A percentile compares a stretch with the other conserved stretches of the same genome.
These are phyloP conservation scores for Palythoa grandis DNA, from an alignment of 92 coral and sea anemone genomes.

Conservation along the genomic window DNA sequence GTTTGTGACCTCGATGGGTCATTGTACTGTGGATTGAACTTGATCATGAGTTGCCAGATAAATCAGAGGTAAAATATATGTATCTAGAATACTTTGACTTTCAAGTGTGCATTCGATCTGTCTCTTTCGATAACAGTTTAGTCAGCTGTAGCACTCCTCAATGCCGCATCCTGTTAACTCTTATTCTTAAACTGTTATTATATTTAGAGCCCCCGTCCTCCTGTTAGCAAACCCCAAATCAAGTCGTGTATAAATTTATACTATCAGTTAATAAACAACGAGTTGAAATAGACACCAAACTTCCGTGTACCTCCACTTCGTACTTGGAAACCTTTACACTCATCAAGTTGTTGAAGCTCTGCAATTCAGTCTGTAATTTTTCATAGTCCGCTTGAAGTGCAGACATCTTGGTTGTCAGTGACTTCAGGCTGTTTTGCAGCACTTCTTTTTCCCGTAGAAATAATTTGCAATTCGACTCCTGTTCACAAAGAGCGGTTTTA, in stretches of 20 bases:
- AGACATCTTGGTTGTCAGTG: constrained; percentile 28
- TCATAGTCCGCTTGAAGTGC: constrained; percentile 52
- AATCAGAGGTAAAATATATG: too few species aligned
- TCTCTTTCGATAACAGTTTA: too few species aligned
- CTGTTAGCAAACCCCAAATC: not conserved
- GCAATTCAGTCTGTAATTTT: constrained; percentile 48
- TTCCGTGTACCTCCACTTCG: constrained; percentile 40
- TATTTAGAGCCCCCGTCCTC: too few species aligned
- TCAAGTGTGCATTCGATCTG: too few species aligned
- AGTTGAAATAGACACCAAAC: not conserved
- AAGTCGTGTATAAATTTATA: not conserved
- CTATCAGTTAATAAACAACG: too few species aligned
- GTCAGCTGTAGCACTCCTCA: too few species aligned
- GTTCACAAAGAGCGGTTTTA: constrained; percentile 48
- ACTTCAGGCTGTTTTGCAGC: constrained; percentile 24
- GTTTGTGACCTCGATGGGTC: too few species aligned
- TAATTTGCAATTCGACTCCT: constrained; percentile 48
- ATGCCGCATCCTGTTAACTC: too few species aligned
- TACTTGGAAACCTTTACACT: constrained; percentile 48
- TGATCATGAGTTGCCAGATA: too few species aligned
- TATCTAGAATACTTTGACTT: too few species aligned
- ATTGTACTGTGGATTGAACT: too few species aligned
- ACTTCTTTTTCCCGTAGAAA: constrained; percentile 52
- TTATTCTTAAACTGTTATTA: too few species aligned
- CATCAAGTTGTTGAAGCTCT: constrained; percentile 40